These are phyloP conservation scores for Jordanella pulchra DNA, from an alignment of 2,797 vertebrate genomes.

Conservation along the genomic window DNA sequence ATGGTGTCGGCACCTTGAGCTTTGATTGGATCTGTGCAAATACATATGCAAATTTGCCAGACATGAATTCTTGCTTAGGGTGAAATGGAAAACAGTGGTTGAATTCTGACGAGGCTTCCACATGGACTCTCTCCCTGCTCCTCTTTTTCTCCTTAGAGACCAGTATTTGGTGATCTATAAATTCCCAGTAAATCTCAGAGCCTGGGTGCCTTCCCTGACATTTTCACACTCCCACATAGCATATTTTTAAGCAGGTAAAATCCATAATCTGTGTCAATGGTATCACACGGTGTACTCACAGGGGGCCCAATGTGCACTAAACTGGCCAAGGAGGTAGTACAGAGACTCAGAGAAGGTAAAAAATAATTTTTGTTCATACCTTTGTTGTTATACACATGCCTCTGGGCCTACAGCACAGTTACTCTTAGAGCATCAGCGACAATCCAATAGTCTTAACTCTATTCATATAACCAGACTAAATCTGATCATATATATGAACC, in stretches of 20 bases:
- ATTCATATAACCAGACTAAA: slow-evolving; percentile 33
- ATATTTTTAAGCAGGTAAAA: slow-evolving; percentile 83
- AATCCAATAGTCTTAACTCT: slow-evolving; percentile 59
- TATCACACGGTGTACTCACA: slow-evolving; percentile 76
- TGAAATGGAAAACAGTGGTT: slow-evolving; percentile 75
- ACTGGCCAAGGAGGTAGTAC: slow-evolving; percentile 68
- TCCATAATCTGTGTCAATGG: slow-evolving; percentile 85
- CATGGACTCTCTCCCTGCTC: slow-evolving; percentile 50
- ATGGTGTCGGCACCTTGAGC: slow-evolving; percentile 80
- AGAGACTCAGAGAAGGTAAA: slow-evolving; percentile 72
- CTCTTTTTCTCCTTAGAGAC: slow-evolving; percentile 64
- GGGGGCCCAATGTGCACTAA: slow-evolving; percentile 58
- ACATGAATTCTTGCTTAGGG: slow-evolving; percentile 76
- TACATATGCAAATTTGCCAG: slow-evolving; percentile 82
- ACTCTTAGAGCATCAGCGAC: slow-evolving; percentile 66
- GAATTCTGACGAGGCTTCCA: slow-evolving; percentile 71
- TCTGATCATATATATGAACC: slow-evolving; percentile 45
- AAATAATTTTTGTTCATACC: slow-evolving; percentile 79
- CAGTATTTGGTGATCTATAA: slow-evolving; percentile 76
- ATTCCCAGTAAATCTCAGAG: slow-evolving; percentile 79
- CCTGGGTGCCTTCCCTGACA: slow-evolving; percentile 77
- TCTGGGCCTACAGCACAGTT: slow-evolving; percentile 62
- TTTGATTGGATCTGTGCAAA: slow-evolving; percentile 83
- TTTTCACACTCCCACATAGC: slow-evolving; percentile 79
- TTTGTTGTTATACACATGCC: slow-evolving; percentile 71